phyloP scores from a whole-genome alignment of 2,113 vertebrate species.

The Myrmophylax atrothorax region DNA sequence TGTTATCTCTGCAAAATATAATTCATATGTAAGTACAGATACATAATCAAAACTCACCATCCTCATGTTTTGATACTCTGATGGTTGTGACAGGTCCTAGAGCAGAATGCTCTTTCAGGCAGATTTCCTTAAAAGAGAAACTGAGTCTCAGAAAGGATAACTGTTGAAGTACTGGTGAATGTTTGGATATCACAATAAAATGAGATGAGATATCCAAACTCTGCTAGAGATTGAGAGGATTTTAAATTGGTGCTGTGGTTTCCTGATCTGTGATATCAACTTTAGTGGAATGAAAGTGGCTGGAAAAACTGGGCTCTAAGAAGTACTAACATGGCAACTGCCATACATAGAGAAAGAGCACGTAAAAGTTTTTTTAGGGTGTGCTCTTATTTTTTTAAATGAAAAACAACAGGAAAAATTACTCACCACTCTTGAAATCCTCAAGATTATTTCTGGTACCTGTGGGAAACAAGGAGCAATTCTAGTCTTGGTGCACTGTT shows the following conservation, averaged over 20 bases:
- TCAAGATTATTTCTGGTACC: constrained; percentile 8
- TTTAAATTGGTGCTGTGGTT: neutral
- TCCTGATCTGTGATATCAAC: neutral
- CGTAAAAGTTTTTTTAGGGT: neutral
- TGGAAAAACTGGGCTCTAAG: neutral
- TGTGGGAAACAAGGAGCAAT: neutral
- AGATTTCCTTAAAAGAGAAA: neutral
- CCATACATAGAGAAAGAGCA: neutral
- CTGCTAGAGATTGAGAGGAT: neutral
- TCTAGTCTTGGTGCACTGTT: neutral
- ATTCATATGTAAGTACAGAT: neutral
- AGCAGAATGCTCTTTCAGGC: neutral
- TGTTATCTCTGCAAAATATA: neutral
- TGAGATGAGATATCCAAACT: neutral
- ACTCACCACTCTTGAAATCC: neutral
- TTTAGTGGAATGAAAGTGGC: neutral
- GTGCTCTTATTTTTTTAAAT: neutral
- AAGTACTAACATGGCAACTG: neutral
- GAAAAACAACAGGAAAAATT: neutral
- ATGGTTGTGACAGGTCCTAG: neutral
- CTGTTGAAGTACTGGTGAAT: neutral
- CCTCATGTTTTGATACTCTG: neutral
- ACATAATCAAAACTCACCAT: neutral
- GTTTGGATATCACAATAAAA: neutral
- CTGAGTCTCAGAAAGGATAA: neutral